Base-by-base conservation (phyloP, 1,140 invertebrate genomes). In the Globodera rostochiensis region DNA sequence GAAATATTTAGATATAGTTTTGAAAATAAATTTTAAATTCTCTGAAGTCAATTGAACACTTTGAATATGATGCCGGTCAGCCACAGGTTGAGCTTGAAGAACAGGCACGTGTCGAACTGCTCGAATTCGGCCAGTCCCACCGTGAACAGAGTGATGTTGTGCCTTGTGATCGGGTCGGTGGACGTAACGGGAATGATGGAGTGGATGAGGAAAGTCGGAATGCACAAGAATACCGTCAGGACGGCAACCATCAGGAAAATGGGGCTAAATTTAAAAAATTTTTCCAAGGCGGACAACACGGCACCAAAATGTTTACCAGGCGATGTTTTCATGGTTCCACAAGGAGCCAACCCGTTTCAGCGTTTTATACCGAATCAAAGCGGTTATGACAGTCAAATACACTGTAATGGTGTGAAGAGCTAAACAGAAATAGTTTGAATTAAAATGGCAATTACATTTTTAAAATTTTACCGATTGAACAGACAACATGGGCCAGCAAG, bases 51-150 rank as follows among this genome's bases (percentile, higher is more conserved):
- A 9, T 53, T 11, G 53, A 15, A 46, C 78, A 86, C 84, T 74
- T 85, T 85, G 70, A 85, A 85, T 19, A 85, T 84, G 77, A 85
- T 85, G 66, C 84, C 84, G 25, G 84, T 85, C 49, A 85, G 78
- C 86, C 86, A 86, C 46, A 86, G 74, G 80, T 86, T 86, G 36
- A 81, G 67, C 67, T 86, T 86, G 74, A 86, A 86, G 49, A 88
- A 73, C 47, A 84, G 80, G 79, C 86, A 86, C 6, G 78, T 88
- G 73, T 86, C 79, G 19, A 88, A 49, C 21, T 53, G 73, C 49
- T 64, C 73, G 60, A 88, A 87, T 36, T 86, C 86, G n/a, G 87
- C 84, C 46, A 86, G 53, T 50, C 87, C 86, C 49, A 86, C 87
- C 5, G 87, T 86, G 45, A 88, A 86, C 60, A 86, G 74, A 5